A percentile compares a stretch with the other conserved stretches of the same genome.
These are phyloP conservation scores for Volucella zonaria DNA, from an alignment of 2,888 invertebrate species.

Conservation along the genomic window DNA sequence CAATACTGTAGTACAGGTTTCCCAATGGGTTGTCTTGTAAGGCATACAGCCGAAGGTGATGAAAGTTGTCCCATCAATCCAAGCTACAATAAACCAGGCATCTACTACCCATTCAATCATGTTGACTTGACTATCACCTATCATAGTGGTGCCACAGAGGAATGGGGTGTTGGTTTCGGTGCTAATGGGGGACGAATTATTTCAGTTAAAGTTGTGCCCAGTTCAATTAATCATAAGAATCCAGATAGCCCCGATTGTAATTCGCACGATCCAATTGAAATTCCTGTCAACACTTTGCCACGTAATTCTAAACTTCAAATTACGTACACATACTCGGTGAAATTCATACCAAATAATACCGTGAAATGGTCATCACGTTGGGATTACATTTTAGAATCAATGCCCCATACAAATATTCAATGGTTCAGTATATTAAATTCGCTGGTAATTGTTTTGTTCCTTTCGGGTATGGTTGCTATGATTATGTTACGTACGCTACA, in stretches of 20 bases:
- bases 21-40: conserved; percentile 97
- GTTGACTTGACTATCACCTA: conserved; percentile 96
- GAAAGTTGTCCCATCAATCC: conserved; percentile 86
- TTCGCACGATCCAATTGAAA: conserved; percentile 87
- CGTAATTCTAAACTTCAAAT: conserved; percentile 85
- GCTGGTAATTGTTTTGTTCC: conserved; percentile 96
- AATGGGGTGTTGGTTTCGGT: conserved; percentile 91
- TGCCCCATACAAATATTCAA: conserved; percentile 99
- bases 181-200: conserved; percentile 94
- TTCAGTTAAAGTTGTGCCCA: conserved; percentile 88
- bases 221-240: conserved; percentile 84
- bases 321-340: conserved; percentile 93
- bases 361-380: conserved; percentile 99
- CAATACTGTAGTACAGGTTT: conserved; percentile 97
- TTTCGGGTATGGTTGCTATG: conserved; percentile 99
- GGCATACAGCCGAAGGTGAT: conserved; percentile 82
- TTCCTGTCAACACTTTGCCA: conserved; percentile 85
- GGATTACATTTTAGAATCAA: conserved; percentile 99
- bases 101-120: conserved; percentile 97
- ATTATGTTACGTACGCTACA: conserved; percentile 97
- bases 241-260: conserved; percentile 83
- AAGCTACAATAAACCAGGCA: conserved; percentile 86
- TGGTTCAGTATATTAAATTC: conserved; percentile 99
- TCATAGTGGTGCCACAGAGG: conserved; percentile 93
- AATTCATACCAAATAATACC: conserved; percentile 89